Evolutionary conservation across 2,888 invertebrate genomes (phyloP), one percentile per base, ranked within the genome.

Genomic region (Lapara coniferarum): DNA sequence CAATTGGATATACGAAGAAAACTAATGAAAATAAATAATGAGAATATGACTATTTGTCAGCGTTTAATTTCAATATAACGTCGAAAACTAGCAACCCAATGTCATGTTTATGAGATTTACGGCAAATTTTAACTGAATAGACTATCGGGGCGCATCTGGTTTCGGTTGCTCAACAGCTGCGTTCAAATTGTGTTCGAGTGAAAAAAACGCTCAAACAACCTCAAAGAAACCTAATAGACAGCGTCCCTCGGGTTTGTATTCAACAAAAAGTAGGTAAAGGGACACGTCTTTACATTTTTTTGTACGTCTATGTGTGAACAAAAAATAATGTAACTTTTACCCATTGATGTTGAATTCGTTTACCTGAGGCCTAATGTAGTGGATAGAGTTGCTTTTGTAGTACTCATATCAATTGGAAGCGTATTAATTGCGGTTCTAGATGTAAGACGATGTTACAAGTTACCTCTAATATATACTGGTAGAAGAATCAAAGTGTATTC

Each of bases 91-190:
- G 37, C n/a, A 30, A 58, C 58, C 19, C 30, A 25, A 19, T 46
- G 16, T 7, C 52, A 30, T 67, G 37, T n/a, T 63, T 53, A 44
- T 63, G 63, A 25, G 59, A 44, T 53, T 68, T 68, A 52, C 44
- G 19, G 51, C 68, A 53, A 59, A 69, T 63, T 69, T 52, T 57
- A 66, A 66, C 57, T 25, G 52, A 69, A 66, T 57, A 66, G 75
- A 77, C 76, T 72, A 73, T 72, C 69, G 71, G 68, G 74, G 70
- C 80, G 72, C 87, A 86, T 89, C 86, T 89, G 89, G 83, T 81
- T 77, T 72, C 72, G 75, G 76, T 79, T 78, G 81, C 81, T 84
- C 81, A 80, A 84, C 88, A 85, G 85, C 83, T 84, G 85, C 76
- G 77, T 73, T 73, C 73, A 72, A 72, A 70, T 77, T 73, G 75